Base-by-base conservation (phyloP, 35 echinoderm and acorn worm species). In the Acanthaster planci region DNA sequence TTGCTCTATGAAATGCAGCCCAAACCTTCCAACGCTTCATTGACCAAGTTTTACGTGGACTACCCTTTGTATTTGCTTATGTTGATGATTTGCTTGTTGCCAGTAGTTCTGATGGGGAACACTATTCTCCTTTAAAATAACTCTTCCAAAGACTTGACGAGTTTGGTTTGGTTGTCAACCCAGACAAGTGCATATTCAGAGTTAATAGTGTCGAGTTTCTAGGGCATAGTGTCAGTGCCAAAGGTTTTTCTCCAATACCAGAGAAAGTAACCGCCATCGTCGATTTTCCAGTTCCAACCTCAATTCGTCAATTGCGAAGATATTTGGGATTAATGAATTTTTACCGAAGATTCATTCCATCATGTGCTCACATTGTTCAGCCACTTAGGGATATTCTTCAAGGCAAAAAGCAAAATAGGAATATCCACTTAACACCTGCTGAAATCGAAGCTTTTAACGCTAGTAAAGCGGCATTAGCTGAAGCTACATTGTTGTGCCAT, bases 1-100 rank as follows among this genome's bases (percentile, higher is more conserved):
- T 84, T 79, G 64, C 60, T 17, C 77, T 92, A 0, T 44, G 81
- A 7, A 83, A 91, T 18, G 52, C 77, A 6, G 29, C 34, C 15
- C 57, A 79, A 19, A 78, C 64, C 1, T 93, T 93, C 68, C 80
- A 93, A 39, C 15, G 91, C 1, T 93, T 93, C n/a, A 84, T 93
- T 44, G 84, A 87, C 40, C 35, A 82, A 34, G 90, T 92, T 12
- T 6, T 82, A 12, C 67, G 76, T 16, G 86, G 81, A 31, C 51
- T 93, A 7, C 44, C 40, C 77, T 88, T 93, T 29, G 80, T 88
- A 2, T 93, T 78, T 58, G 80, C 52, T 23, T 93, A 89, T 67
- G 80, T 93, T 31, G 80, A 89, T 50, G 86, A 85, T 37, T 7
- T 93, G 0, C 12, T 93, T 0, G 80, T 93, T 23, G 64, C 75